Evolutionary conservation across 2,888 invertebrate species (phyloP).

Genomic region (Galerucella pusilla): DNA sequence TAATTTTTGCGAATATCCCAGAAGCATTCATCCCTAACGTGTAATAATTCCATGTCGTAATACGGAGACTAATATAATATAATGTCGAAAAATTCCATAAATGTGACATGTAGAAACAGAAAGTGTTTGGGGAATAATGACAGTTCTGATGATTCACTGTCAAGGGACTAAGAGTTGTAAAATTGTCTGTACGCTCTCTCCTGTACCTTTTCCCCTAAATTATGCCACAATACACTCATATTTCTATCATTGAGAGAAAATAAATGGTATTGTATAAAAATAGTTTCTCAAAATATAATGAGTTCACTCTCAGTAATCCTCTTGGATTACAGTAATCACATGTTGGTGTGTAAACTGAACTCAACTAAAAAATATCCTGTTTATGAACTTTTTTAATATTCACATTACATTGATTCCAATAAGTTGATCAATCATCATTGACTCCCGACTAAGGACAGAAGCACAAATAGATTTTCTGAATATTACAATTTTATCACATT

Average conservation of each 20-base stretch:
- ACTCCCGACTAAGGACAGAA: neutral
- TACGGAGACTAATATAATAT: slow-evolving; percentile 44
- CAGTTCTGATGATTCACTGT: slow-evolving; percentile 45
- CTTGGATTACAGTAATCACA: no score
- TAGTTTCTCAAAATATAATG: no score
- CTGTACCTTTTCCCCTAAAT: slow-evolving; percentile 40
- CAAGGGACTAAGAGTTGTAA: slow-evolving; percentile 42
- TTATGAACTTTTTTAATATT: neutral
- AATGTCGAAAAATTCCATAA: slow-evolving; percentile 52
- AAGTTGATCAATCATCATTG: slow-evolving; percentile 7
- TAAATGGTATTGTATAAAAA: neutral
- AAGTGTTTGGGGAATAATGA: slow-evolving; percentile 40
- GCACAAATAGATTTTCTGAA: slow-evolving; percentile 3
- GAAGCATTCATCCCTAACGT: slow-evolving; percentile 9
- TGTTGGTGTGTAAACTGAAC: no score
- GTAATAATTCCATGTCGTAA: slow-evolving; percentile 35
- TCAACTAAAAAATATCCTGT: no score
- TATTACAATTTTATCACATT: slow-evolving; percentile 7
- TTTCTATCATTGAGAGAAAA: slow-evolving; percentile 41
- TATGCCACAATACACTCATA: slow-evolving; percentile 40
- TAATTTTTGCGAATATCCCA: slow-evolving; percentile 3
- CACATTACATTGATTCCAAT: neutral
- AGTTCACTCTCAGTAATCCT: no score
- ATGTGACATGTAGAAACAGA: slow-evolving; percentile 44
- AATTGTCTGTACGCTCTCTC: slow-evolving; percentile 34